phyloP scores from a whole-genome alignment of 2,888 invertebrate genomes.

The Gandaritis pyraliata region DNA sequence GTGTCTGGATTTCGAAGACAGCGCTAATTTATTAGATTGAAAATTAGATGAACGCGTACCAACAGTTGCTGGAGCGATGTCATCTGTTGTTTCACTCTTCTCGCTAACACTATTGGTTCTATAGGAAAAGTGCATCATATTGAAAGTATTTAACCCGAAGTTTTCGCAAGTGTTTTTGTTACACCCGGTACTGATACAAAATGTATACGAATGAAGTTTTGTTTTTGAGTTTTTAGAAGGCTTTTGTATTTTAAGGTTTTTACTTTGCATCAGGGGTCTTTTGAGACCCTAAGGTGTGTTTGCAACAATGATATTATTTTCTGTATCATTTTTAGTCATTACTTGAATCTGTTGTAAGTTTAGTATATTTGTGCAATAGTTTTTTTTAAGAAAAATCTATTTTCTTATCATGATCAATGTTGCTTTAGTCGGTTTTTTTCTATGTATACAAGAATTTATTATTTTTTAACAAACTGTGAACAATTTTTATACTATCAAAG shows the following conservation, averaged over 20 bases:
- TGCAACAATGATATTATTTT: slow-evolving; percentile 3
- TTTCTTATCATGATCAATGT: too few species aligned
- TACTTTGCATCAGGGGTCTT: not conserved
- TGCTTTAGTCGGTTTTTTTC: too few species aligned
- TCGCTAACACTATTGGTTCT: too few species aligned
- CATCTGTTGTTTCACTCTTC: too few species aligned
- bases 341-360: slow-evolving; percentile 36
- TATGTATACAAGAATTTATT: too few species aligned
- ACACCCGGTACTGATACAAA: not conserved
- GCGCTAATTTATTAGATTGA: too few species aligned
- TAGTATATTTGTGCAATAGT: slow-evolving; percentile 54
- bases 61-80: too few species aligned
- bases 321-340: slow-evolving; percentile 34
- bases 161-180: too few species aligned
- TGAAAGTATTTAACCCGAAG: too few species aligned
- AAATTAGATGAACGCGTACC: too few species aligned
- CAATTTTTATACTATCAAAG: not conserved
- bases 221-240: not conserved
- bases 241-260: not conserved
- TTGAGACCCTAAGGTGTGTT: not conserved
- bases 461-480: not conserved
- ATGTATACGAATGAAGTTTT: not conserved
- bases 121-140: too few species aligned
- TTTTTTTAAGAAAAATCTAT: not conserved
- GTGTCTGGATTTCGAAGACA: too few species aligned